Evolutionary conservation across 2,888 invertebrate genomes (phyloP).

Genomic region (Branchellion lobata): DNA sequence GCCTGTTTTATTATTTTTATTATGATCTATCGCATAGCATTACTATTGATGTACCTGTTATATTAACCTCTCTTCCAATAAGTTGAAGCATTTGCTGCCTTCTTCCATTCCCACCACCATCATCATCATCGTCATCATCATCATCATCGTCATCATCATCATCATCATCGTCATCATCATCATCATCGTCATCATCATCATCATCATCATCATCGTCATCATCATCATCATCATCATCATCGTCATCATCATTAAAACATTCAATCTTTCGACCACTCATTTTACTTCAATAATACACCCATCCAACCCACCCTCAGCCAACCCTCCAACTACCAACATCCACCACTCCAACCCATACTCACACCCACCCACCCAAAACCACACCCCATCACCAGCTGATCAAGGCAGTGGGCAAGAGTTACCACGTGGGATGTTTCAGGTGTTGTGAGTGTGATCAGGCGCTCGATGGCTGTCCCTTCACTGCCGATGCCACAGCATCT

Average conservation of each 20-base stretch:
- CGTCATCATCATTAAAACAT: not conserved
- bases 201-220: conserved; percentile 25
- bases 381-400: not conserved
- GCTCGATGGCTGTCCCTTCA: not conserved
- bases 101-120: not conserved
- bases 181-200: conserved; percentile 27
- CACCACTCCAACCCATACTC: not conserved
- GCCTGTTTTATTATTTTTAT: too few species aligned
- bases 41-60: too few species aligned
- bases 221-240: conserved; percentile 35
- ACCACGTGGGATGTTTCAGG: not conserved
- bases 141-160: conserved; percentile 34
- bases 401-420: not conserved
- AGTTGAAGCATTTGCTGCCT: not conserved
- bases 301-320: too few species aligned
- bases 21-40: too few species aligned
- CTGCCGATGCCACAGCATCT: not conserved
- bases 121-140: conserved; percentile 16
- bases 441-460: not conserved
- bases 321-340: not conserved
- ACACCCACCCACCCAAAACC: not conserved
- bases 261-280: not conserved
- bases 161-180: conserved; percentile 1
- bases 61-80: not conserved
- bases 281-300: not conserved